A percentile compares a stretch with the other conserved stretches of the same genome.
Conservation (phyloP, 2,888 invertebrate genomes). For the Megamerina dolium region DNA sequence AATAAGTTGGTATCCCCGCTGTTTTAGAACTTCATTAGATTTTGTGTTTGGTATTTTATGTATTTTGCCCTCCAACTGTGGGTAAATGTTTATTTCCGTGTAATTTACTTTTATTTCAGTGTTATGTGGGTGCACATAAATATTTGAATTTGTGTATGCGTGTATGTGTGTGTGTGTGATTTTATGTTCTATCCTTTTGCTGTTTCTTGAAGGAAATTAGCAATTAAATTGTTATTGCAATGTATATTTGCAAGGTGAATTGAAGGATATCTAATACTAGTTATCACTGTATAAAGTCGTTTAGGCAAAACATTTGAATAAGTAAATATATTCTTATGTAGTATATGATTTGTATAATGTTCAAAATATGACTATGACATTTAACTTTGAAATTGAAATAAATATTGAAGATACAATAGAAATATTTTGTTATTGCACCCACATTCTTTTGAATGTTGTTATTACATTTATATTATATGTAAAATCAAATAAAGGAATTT, state of each 20-base stretch:
- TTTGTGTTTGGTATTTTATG: conserved; percentile 18
- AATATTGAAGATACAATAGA: no score
- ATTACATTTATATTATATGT: no score
- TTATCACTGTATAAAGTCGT: no score
- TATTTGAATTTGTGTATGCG: not conserved
- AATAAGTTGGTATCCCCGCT: conserved; percentile 43
- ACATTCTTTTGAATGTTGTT: no score
- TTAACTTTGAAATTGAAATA: no score
- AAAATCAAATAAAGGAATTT: no score
- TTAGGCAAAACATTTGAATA: no score
- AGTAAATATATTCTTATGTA: no score
- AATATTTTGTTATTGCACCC: no score
- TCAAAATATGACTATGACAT: no score
- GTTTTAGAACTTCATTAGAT: conserved; percentile 42
- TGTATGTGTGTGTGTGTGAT: not conserved
- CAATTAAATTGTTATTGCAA: not conserved
- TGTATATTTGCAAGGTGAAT: not conserved
- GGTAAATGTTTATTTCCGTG: conserved; percentile 17
- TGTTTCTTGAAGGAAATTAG: not conserved
- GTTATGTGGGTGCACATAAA: not conserved
- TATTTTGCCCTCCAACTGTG: conserved; percentile 21
- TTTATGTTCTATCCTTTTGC: not conserved
- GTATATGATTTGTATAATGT: no score
- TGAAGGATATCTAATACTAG: no score
- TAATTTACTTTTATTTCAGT: conserved; percentile 3